Evolutionary conservation across 1,140 invertebrate species (phyloP).

Genomic region (Chionoecetes opilio): DNA sequence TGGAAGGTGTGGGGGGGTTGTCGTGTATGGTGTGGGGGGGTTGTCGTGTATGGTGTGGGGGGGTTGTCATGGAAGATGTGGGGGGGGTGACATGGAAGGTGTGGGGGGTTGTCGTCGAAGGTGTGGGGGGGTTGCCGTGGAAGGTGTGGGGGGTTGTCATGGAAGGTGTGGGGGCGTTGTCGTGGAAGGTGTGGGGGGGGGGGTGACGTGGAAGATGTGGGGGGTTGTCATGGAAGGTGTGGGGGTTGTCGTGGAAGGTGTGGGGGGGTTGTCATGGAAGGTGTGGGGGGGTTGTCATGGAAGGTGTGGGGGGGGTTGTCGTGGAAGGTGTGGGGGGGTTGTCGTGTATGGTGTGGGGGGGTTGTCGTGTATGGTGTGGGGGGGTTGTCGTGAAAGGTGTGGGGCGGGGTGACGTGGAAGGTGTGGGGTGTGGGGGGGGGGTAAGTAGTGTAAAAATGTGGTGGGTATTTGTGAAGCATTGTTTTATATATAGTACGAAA

Average conservation of each 20-base stretch:
- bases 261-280: too few species aligned
- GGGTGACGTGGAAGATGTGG: not conserved
- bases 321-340: not conserved
- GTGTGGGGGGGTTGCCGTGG: too few species aligned
- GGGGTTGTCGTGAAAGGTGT: not conserved
- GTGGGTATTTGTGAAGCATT: too few species aligned
- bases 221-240: not conserved
- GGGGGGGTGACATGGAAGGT: not conserved
- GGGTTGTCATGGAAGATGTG: too few species aligned
- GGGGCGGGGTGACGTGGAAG: not conserved
- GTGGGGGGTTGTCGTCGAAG: not conserved
- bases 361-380: too few species aligned
- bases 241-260: not conserved
- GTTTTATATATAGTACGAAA: too few species aligned
- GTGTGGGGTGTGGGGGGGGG: not conserved
- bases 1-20: too few species aligned
- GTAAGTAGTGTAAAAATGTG: not conserved
- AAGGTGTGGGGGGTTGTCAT: too few species aligned
- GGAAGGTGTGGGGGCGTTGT: too few species aligned
- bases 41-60: not conserved
- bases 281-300: too few species aligned
- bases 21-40: not conserved
- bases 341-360: too few species aligned
- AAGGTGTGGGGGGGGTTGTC: not conserved
- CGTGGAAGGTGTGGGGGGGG: too few species aligned